Evolutionary conservation across 2,888 invertebrate species (phyloP), one percentile per base, ranked within the genome.

Genomic region (Poecilus cupreus): DNA sequence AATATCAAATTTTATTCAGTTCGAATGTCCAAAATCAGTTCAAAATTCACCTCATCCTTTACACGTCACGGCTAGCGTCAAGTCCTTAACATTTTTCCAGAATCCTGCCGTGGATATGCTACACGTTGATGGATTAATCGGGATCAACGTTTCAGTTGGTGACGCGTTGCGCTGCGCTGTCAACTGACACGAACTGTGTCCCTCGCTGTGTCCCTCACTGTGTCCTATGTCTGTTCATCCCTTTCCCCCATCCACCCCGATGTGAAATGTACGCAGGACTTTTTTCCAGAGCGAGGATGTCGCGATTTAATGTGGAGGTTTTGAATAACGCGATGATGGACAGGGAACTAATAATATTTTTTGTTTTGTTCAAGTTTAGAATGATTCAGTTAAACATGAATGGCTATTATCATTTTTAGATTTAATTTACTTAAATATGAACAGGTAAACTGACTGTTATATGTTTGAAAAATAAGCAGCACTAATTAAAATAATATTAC

Each of bases 71-170:
- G 8, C 54, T 54, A 54, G 24, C 26, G 60, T 26, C 1, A 13
- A 10, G 24, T 26, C 26, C 8, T 3, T 0, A 6, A 32, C 4
- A 60, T 26, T 60, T 60, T 24, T 60, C 11, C 60, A 10, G 5
- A 60, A 13, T 60, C 26, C 60, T 13, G 22, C 13, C 24, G 24
- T 60, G 26, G 20, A 26, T n/a, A n/a, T n/a, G 26, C 26, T 60
- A 60, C 60, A 60, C 26, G 26, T 60, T 60, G 60, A 60, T 60
- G 60, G 60, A 60, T 60, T 60, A 60, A 60, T 60, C 60, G 60
- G 24, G 26, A 60, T 60, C 24, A 60, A 60, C 60, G 60, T 60
- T 60, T 60, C 26, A 26, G 60, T 26, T n/a, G 60, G 13, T 24
- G 26, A 60, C 43, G 43, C 32, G 5, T 43, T 13, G 43, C 43